Percentiles rank a stretch among this genome's conserved stretches.
These are phyloP conservation scores for Samia ricini DNA, from an alignment of 1,140 invertebrate genomes.

Conservation along the genomic window DNA sequence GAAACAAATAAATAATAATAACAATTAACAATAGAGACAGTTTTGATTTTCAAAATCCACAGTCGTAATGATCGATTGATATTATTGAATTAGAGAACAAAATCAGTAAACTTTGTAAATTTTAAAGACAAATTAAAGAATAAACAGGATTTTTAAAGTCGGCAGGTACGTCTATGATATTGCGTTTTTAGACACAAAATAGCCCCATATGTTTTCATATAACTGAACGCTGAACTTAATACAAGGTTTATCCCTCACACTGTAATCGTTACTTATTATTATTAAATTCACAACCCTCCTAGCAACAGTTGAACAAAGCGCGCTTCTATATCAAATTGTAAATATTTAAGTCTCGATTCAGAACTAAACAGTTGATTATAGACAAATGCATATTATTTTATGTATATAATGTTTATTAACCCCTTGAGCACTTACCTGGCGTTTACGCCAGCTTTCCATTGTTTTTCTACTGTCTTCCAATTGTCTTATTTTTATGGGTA, in stretches of 20 bases:
- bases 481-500: too few relatives aligned
- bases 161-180: background rate
- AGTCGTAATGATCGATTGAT: too few relatives aligned
- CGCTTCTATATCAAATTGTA: conserved; percentile 45
- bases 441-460: too few relatives aligned
- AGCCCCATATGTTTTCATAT: conserved; percentile 25
- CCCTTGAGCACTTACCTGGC: too few relatives aligned
- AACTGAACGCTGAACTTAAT: conserved; percentile 15
- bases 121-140: too few relatives aligned
- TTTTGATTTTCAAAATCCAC: too few relatives aligned
- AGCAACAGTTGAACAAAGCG: conserved; percentile 40
- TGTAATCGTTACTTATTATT: conserved; percentile 61
- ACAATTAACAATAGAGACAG: too few relatives aligned
- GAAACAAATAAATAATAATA: too few relatives aligned
- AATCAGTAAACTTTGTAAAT: too few relatives aligned
- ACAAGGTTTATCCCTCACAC: conserved; percentile 25
- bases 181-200: conserved; percentile 5
- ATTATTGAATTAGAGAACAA: too few relatives aligned
- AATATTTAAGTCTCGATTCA: conserved; percentile 32
- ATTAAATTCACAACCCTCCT: conserved; percentile 42
- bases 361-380: conserved; percentile 9
- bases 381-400: too few relatives aligned
- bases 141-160: background rate
- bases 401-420: background rate
- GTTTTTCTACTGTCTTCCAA: too few relatives aligned